Conservation (phyloP, 53 echinoderm and acorn worm genomes). For the Actinopyga echinites region DNA sequence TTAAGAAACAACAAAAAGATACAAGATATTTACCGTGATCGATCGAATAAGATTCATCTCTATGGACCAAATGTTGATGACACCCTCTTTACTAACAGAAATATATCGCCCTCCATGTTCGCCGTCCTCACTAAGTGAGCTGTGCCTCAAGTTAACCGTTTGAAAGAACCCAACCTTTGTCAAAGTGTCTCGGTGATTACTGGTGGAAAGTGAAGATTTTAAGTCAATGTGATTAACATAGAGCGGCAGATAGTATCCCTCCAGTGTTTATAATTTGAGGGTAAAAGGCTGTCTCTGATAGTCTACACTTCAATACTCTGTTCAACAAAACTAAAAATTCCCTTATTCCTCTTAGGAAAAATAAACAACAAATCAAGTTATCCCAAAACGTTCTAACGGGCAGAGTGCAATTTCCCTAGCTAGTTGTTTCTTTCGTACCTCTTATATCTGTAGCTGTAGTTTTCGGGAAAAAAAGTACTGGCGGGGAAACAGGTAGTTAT, state of each 20-base stretch:
- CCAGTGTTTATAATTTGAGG: too few relatives aligned
- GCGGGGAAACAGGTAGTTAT: too few relatives aligned
- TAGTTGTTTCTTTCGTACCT: too few relatives aligned
- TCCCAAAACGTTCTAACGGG: too few relatives aligned
- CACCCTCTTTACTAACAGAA: slow-evolving; percentile 98
- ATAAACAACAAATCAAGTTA: too few relatives aligned
- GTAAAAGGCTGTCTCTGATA: background rate
- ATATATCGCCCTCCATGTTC: slow-evolving; percentile 94
- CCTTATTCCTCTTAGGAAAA: too few relatives aligned
- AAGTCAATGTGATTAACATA: too few relatives aligned
- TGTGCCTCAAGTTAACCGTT: slow-evolving; percentile 89
- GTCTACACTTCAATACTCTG: background rate
- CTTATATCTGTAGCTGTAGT: too few relatives aligned
- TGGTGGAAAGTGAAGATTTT: background rate
- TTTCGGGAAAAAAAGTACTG: too few relatives aligned
- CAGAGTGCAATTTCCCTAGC: too few relatives aligned
- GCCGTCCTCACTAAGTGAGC: slow-evolving; percentile 67
- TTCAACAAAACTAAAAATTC: too few relatives aligned
- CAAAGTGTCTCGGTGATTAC: slow-evolving; percentile 89
- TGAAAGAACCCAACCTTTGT: slow-evolving; percentile 88
- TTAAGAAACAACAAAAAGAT: background rate
- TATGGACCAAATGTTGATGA: slow-evolving; percentile 93
- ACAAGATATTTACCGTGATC: slow-evolving; percentile 59
- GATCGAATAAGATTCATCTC: slow-evolving; percentile 91
- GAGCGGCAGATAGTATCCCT: too few relatives aligned